These are phyloP conservation scores for Ranitomeya imitator DNA, from an alignment of 2,113 vertebrate genomes.

Conservation along the genomic window DNA sequence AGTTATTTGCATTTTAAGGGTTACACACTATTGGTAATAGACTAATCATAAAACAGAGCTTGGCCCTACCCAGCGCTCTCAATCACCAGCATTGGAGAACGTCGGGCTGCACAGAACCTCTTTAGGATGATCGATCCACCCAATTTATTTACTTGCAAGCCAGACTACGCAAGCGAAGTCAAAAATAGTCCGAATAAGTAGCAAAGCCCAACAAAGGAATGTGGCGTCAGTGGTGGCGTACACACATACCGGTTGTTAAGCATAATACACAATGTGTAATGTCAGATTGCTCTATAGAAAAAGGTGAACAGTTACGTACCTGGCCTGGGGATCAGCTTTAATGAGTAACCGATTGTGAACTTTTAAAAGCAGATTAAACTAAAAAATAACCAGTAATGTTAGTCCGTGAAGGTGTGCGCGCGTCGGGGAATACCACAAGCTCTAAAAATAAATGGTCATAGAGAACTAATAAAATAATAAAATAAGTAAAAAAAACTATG, in stretches of 20 bases:
- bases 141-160: background rate
- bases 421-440: background rate
- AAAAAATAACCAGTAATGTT: background rate
- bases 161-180: conserved; percentile 22
- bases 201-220: conserved; percentile 32
- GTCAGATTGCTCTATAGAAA: background rate
- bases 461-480: background rate
- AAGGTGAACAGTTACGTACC: background rate
- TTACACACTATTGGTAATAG: background rate
- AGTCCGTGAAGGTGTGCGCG: background rate
- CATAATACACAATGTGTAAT: background rate
- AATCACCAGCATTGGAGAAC: background rate
- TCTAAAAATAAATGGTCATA: background rate
- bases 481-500: background rate
- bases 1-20: background rate
- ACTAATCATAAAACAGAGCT: background rate
- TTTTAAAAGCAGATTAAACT: background rate
- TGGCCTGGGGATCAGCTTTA: conserved; percentile 1
- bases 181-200: conserved; percentile 26
- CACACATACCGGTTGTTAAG: conserved; percentile 18
- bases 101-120: background rate
- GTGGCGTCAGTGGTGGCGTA: background rate
- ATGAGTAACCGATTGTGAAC: conserved; percentile 38
- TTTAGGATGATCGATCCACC: conserved; percentile 21
- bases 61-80: background rate